Evolutionary conservation across 2,113 vertebrate species (phyloP).

Genomic region (Ibidorhyncha struthersii): DNA sequence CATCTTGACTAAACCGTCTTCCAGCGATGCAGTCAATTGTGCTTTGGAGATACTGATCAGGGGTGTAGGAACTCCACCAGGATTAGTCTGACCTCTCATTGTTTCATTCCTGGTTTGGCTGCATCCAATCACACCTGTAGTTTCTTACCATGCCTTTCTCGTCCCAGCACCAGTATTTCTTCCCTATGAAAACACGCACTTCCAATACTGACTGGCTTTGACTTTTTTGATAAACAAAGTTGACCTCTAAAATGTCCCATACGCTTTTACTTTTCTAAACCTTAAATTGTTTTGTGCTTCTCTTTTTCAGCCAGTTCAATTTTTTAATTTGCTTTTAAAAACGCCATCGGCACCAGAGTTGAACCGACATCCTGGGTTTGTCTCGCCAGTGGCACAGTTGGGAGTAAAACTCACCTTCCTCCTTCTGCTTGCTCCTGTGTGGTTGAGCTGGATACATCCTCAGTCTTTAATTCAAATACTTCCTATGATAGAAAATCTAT

Average conservation of each 20-base stretch:
- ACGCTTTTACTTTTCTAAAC: neutral
- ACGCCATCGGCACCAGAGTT: neutral
- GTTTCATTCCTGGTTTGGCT: neutral
- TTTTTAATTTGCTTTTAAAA: neutral
- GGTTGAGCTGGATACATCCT: neutral
- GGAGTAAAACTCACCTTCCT: neutral
- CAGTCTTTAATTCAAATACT: neutral
- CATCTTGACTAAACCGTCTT: neutral
- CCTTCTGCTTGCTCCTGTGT: neutral
- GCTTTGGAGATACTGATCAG: neutral
- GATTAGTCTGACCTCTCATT: neutral
- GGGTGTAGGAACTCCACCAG: neutral
- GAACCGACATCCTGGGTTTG: neutral
- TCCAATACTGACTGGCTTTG: neutral
- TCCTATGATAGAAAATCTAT: constrained; percentile 23
- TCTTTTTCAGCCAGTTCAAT: neutral
- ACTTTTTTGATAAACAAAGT: neutral
- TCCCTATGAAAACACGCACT: neutral
- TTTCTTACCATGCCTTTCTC: neutral
- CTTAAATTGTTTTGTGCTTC: neutral
- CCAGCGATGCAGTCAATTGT: fast-evolving
- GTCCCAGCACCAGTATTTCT: neutral
- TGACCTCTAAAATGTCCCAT: neutral
- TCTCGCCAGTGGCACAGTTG: neutral
- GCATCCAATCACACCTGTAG: neutral